Evolutionary conservation across 2,797 vertebrate genomes (phyloP).

Genomic region (Gila robusta): DNA sequence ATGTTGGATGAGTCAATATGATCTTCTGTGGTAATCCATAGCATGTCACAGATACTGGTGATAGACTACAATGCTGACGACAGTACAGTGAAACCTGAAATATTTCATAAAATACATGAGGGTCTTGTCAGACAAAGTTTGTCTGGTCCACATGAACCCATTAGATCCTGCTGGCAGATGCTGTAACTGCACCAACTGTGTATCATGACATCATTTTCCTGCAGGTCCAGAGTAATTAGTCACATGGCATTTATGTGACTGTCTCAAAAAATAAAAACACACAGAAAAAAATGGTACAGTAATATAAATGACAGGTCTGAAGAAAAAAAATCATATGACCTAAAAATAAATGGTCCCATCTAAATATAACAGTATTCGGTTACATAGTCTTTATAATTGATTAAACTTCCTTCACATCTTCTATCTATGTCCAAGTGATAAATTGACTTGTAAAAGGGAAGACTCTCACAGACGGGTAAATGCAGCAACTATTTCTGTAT

Average conservation of each 20-base stretch:
- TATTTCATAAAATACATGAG: no score
- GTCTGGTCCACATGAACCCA: neutral
- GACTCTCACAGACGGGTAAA: slow-evolving; percentile 69
- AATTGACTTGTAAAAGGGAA: slow-evolving; percentile 41
- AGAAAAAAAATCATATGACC: neutral
- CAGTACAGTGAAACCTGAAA: neutral
- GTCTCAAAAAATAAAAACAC: neutral
- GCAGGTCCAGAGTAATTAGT: neutral
- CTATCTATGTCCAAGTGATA: slow-evolving; percentile 8
- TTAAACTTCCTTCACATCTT: neutral
- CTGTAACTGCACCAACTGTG: no score
- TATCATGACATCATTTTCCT: neutral
- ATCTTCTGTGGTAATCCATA: no score
- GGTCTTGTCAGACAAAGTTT: neutral
- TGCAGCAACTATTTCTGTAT: slow-evolving; percentile 79
- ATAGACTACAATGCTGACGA: neutral
- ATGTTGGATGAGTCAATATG: no score
- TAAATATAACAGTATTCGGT: slow-evolving; percentile 15
- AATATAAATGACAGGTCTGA: slow-evolving; percentile 27
- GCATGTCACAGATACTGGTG: neutral
- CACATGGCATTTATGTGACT: neutral
- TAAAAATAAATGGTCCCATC: slow-evolving; percentile 33
- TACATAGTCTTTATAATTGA: slow-evolving; percentile 28
- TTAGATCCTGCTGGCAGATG: neutral
- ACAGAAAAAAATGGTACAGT: neutral